Base-by-base conservation (phyloP, 2,888 invertebrate genomes). In the Xestia xanthographa region DNA sequence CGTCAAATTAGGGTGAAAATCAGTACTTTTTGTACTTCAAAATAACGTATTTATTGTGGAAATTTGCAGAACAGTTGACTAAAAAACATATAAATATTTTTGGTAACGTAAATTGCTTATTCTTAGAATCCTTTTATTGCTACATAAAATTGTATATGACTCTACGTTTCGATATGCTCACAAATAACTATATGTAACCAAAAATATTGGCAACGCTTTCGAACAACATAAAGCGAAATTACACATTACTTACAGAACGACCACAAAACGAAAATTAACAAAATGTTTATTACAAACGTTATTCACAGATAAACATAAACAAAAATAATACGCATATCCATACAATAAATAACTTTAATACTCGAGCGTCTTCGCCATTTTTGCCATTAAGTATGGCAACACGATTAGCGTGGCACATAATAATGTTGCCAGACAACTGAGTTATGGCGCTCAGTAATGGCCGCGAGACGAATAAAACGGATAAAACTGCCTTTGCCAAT, bases 341-440 rank as follows among this genome's bases (percentile, higher is more conserved):
- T 66, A 77, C 62, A 77, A 80, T 82, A 81, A 84, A 82, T 80
- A 69, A 76, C 77, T 80, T 80, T 85, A 84, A 85, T 85, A 85
- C 79, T 60, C 75, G 38, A 78, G 56, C 81, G 66, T 83, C 86
- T 87, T 82, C 82, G 87, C 89, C 85, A 89, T 89, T 90, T 89
- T 87, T 89, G 82, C 88, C 87, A 90, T 91, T 89, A 90, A 88
- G 82, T 87, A 87, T 90, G 88, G 88, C 90, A 90, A 91, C 92
- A 88, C 89, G 90, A 91, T 92, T 92, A 92, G 87, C 88, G 81
- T 83, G 72, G 84, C 80, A 87, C 79, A 88, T 87, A 87, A 91
- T 92, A 91, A 91, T 90, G 90, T 90, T 88, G 89, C 90, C 90
- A 91, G 90, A 90, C 91, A 92, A 91, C 91, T 87, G 80, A 86